Percentiles rank a stretch among this genome's conserved stretches.
Evolutionary conservation across 2,113 vertebrate genomes (phyloP).

Genomic region (Prietella phreatophila): DNA sequence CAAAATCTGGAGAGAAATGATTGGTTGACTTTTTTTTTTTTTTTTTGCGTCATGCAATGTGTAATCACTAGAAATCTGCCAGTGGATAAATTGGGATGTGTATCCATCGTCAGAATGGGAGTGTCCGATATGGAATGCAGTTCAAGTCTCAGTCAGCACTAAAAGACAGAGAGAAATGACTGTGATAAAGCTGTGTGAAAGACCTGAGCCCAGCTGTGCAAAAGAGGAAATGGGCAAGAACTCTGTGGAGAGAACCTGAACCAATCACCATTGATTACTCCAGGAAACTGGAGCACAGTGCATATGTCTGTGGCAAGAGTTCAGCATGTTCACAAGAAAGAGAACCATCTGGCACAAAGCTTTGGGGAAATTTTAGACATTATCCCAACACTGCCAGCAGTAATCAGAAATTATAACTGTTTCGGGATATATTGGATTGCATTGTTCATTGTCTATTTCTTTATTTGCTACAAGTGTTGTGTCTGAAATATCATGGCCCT

Average conservation of each 20-base stretch:
- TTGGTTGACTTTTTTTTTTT: neutral
- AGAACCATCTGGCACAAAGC: constrained; percentile 1
- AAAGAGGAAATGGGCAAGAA: constrained; percentile 2
- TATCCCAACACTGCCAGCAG: neutral
- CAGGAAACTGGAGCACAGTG: constrained; percentile 18
- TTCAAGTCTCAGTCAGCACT: neutral
- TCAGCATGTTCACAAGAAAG: constrained; percentile 8
- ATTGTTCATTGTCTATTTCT: neutral
- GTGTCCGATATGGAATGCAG: neutral
- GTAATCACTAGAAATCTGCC: neutral
- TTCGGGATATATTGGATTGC: neutral
- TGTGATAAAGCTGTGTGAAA: neutral
- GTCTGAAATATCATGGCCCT: neutral
- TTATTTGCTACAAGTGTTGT: neutral
- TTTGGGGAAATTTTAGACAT: neutral
- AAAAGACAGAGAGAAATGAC: constrained; percentile 15
- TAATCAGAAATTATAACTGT: neutral
- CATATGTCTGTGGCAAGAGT: constrained; percentile 20
- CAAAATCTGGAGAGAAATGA: constrained; percentile 28
- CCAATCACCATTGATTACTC: constrained; percentile 1
- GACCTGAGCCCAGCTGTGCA: constrained; percentile 12
- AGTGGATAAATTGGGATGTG: neutral
- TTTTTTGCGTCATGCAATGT: neutral
- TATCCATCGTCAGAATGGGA: neutral
- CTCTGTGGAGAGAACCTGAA: constrained; percentile 2